Conservation (phyloP, 2,113 vertebrate species). For the Phyllostomus discolor region DNA sequence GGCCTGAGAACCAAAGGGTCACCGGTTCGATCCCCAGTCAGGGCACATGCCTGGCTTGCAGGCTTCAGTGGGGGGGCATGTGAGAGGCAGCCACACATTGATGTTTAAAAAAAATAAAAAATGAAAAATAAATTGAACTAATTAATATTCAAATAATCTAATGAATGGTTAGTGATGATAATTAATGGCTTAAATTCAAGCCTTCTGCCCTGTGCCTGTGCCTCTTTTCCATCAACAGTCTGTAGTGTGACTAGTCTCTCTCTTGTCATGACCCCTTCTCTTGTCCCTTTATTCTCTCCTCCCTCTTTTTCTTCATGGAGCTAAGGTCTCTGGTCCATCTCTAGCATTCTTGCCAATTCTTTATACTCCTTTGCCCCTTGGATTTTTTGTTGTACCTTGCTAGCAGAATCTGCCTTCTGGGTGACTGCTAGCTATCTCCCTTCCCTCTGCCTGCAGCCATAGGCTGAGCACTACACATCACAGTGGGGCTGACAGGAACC, state of each 20-base stretch:
- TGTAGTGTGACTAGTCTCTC: background rate
- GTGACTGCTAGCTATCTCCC: background rate
- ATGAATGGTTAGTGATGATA: background rate
- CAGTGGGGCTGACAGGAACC: no score
- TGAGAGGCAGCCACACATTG: no score
- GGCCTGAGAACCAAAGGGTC: no score
- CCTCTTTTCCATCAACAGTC: background rate
- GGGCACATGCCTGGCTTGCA: no score
- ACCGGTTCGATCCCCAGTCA: no score
- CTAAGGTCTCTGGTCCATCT: background rate
- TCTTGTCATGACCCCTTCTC: background rate
- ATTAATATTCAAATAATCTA: background rate
- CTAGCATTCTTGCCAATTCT: background rate
- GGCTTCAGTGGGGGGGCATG: no score
- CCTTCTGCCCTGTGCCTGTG: background rate
- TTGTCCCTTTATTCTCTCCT: background rate
- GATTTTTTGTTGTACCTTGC: background rate
- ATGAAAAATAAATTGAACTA: background rate
- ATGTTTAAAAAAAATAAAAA: no score
- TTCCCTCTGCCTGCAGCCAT: background rate
- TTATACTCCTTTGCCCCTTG: background rate
- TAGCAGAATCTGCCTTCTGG: background rate
- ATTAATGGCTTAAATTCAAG: background rate
- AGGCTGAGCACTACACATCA: background rate
- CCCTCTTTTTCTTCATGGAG: background rate